A percentile compares a stretch with the other conserved stretches of the same genome.
phyloP scores from a whole-genome alignment of 2,113 vertebrate genomes.

The Climacteris rufus region DNA sequence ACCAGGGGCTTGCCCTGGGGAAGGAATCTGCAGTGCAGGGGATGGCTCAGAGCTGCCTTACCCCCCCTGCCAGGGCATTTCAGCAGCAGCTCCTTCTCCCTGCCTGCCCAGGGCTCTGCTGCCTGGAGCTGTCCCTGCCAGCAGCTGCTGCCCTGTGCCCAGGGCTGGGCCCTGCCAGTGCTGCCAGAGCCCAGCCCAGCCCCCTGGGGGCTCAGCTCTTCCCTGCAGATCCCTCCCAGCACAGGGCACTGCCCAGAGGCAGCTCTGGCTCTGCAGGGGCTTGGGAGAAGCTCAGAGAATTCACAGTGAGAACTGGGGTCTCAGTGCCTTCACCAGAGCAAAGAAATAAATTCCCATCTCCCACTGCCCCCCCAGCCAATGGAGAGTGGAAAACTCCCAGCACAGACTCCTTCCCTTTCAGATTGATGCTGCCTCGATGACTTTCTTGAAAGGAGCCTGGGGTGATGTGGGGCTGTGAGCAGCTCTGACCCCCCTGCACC shows the following conservation, averaged over 20 bases:
- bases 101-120: too few species aligned
- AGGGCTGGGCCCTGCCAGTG: neutral
- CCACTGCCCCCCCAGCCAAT: too few species aligned
- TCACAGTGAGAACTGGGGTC: too few species aligned
- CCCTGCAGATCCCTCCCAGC: neutral
- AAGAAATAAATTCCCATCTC: too few species aligned
- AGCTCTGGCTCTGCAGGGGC: neutral
- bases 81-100: neutral
- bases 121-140: neutral
- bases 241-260: neutral
- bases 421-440: too few species aligned
- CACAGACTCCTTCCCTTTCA: too few species aligned
- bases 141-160: neutral
- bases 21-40: neutral
- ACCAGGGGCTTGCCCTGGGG: neutral
- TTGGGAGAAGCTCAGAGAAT: too few species aligned
- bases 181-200: neutral
- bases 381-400: too few species aligned
- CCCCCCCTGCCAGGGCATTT: neutral
- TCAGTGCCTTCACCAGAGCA: too few species aligned
- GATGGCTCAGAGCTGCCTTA: neutral
- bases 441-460: too few species aligned
- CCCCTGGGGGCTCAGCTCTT: neutral
- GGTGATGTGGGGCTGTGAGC: too few species aligned
- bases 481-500: too few species aligned